These are phyloP conservation scores for Aplidium turbinatum DNA, from an alignment of 23 tunicate genomes.

Conservation along the genomic window DNA sequence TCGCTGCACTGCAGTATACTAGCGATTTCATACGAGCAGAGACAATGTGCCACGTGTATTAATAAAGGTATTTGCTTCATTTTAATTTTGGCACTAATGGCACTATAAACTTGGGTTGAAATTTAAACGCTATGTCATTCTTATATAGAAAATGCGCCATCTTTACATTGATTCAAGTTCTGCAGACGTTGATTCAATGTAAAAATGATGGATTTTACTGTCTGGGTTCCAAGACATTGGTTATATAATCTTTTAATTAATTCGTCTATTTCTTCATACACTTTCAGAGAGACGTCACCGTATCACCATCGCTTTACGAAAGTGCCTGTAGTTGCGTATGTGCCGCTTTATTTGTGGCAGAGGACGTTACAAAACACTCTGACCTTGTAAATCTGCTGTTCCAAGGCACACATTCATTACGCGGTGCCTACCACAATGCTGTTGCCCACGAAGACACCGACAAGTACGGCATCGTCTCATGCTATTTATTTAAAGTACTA, in stretches of 20 bases:
- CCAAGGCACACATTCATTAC: constrained; percentile 47
- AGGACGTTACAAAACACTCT: constrained; percentile 45
- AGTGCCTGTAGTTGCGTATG: constrained; percentile 88
- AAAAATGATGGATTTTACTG: too few species aligned
- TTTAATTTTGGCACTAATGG: too few species aligned
- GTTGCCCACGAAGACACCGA: constrained; percentile 91
- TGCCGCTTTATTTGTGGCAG: constrained; percentile 68
- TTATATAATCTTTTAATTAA: neutral
- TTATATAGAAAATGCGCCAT: too few species aligned
- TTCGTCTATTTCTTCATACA: neutral
- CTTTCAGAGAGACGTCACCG: constrained; percentile 48
- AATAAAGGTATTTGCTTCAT: too few species aligned
- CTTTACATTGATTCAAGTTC: too few species aligned
- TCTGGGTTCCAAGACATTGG: too few species aligned
- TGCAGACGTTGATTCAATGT: too few species aligned
- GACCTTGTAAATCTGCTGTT: constrained; percentile 61
- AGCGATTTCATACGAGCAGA: too few species aligned
- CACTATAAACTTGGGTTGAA: neutral
- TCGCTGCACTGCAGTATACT: too few species aligned
- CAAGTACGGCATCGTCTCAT: constrained; percentile 65
- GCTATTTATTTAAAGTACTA: too few species aligned
- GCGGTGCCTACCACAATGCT: constrained; percentile 72
- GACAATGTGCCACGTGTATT: too few species aligned
- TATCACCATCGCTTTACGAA: constrained; percentile 66
- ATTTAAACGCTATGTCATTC: neutral